Evolutionary conservation across 2,888 invertebrate genomes (phyloP).

Genomic region (Alloscopus bannaensis): DNA sequence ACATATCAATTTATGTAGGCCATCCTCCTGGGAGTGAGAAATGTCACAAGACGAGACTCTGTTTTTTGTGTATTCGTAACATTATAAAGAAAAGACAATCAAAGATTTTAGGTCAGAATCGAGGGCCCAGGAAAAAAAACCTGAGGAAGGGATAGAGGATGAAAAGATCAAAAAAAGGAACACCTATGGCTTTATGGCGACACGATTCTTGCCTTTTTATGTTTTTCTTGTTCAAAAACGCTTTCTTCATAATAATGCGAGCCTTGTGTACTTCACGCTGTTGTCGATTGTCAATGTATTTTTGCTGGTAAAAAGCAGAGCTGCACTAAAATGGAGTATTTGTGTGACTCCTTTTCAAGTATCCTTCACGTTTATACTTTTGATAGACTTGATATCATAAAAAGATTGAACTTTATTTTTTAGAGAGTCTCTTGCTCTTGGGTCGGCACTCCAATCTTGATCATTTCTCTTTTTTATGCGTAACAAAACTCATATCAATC

Average conservation of each 20-base stretch:
- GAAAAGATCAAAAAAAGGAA: no score
- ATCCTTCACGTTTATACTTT: constrained; percentile 38
- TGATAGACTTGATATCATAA: constrained; percentile 42
- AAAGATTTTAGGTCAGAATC: constrained; percentile 71
- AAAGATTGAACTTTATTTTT: constrained; percentile 62
- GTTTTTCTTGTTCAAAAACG: constrained; percentile 54
- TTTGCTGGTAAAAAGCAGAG: constrained; percentile 37
- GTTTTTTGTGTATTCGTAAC: constrained; percentile 16
- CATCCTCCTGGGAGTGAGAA: constrained; percentile 47
- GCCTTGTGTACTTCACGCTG: constrained; percentile 26
- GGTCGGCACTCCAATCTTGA: constrained; percentile 58
- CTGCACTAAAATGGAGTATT: constrained; percentile 20
- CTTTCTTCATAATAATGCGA: constrained; percentile 38
- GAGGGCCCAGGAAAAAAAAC: constrained; percentile 30
- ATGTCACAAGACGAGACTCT: constrained; percentile 39
- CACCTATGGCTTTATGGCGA: constrained; percentile 73
- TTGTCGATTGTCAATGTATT: constrained; percentile 54
- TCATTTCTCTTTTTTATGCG: constrained; percentile 49
- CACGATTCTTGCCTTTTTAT: constrained; percentile 71
- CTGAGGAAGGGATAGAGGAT: constrained; percentile 49
- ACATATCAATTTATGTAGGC: constrained; percentile 50
- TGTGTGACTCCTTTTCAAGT: constrained; percentile 19
- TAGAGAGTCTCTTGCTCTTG: constrained; percentile 49
- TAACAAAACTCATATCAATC: constrained; percentile 62
- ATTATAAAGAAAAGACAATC: constrained; percentile 67